Conservation (phyloP, 2,888 invertebrate species). For the Cancer borealis region DNA sequence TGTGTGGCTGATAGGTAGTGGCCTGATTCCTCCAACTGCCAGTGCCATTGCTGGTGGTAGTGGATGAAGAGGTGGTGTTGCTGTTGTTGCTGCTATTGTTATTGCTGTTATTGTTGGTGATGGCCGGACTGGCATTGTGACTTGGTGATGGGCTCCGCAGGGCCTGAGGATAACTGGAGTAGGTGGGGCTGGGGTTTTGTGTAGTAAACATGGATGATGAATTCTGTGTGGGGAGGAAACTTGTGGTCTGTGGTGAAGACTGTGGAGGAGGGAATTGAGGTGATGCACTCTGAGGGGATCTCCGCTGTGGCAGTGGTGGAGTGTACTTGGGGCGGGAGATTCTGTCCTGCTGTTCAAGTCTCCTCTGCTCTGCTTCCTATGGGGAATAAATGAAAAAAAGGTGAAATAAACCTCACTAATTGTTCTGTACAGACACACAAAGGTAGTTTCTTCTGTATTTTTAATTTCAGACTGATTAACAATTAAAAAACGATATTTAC, state of each 20-base stretch:
- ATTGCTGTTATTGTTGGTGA: slow-evolving; percentile 42
- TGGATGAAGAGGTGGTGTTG: slow-evolving; percentile 35
- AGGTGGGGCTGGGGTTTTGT: slow-evolving; percentile 48
- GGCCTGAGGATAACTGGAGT: slow-evolving; percentile 62
- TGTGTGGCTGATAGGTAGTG: slow-evolving; percentile 76
- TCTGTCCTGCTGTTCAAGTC: slow-evolving; percentile 75
- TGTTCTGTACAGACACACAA: background rate
- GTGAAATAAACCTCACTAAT: background rate
- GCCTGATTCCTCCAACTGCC: slow-evolving; percentile 73
- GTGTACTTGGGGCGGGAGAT: slow-evolving; percentile 58
- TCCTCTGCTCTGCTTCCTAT: slow-evolving; percentile 77
- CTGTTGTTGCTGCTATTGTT: slow-evolving; percentile 50
- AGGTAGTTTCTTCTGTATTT: background rate
- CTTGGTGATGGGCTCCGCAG: slow-evolving; percentile 63
- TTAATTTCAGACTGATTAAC: background rate
- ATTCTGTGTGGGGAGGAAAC: slow-evolving; percentile 51
- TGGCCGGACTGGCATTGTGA: slow-evolving; percentile 21
- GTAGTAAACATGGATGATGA: slow-evolving; percentile 47
- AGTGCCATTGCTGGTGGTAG: slow-evolving; percentile 50
- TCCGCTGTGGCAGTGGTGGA: slow-evolving; percentile 46
- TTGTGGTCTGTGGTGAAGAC: slow-evolving; percentile 46
- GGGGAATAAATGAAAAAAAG: background rate
- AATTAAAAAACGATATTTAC: too few relatives aligned
- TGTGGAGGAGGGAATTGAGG: slow-evolving; percentile 35
- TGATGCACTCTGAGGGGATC: slow-evolving; percentile 51